Conservation (phyloP, 2,797 vertebrate species). For the Tapirus indicus region DNA sequence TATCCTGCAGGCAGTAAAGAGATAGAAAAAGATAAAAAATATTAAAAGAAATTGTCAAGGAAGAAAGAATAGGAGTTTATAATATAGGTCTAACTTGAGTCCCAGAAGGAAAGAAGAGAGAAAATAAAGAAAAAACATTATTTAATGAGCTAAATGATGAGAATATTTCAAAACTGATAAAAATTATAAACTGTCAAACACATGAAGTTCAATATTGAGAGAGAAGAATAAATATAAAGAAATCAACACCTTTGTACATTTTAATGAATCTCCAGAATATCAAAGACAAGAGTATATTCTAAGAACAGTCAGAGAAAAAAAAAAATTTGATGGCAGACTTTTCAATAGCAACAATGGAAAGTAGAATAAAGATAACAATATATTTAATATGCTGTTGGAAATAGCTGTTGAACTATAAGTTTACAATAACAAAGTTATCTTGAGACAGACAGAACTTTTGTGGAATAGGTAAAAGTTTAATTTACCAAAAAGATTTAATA, state of each 20-base stretch:
- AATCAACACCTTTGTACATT: not conserved
- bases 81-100: not conserved
- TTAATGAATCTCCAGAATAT: not conserved
- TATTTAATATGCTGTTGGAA: not conserved
- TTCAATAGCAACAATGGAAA: not conserved
- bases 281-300: not conserved
- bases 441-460: too few relatives aligned
- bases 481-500: too few relatives aligned
- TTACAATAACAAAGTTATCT: not conserved
- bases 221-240: not conserved
- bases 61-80: not conserved
- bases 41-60: not conserved
- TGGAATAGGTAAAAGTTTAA: too few relatives aligned
- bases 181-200: not conserved
- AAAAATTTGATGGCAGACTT: not conserved
- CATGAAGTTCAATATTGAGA: not conserved
- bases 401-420: not conserved
- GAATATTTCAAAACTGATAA: not conserved
- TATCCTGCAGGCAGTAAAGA: not conserved
- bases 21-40: not conserved
- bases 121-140: not conserved
- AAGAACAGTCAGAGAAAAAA: not conserved
- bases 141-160: not conserved
- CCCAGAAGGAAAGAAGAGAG: not conserved
- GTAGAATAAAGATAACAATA: not conserved